These are phyloP conservation scores for Pseudococcus viburni DNA, from an alignment of 2,888 invertebrate genomes.

Conservation along the genomic window DNA sequence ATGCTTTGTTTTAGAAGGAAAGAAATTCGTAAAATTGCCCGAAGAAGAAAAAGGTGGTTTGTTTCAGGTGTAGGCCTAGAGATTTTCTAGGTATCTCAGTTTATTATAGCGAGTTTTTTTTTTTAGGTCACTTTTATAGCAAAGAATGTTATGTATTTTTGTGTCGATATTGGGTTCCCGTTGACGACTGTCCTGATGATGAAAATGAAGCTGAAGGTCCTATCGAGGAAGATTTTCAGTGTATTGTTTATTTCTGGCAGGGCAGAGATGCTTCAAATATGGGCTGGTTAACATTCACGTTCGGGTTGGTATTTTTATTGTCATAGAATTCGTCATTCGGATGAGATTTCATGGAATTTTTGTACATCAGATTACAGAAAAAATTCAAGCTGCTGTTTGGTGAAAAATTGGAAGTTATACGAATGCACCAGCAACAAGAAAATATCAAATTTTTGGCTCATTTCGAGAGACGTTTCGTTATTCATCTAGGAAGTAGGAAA, in stretches of 20 bases:
- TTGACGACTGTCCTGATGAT: conserved; percentile 76
- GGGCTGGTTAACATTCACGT: conserved; percentile 99
- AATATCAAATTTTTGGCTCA: conserved; percentile 98
- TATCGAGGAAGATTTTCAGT: conserved; percentile 85
- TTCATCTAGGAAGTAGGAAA: conserved; percentile 88
- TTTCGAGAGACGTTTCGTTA: conserved; percentile 94
- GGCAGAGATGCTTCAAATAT: conserved; percentile 97
- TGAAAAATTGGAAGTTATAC: conserved; percentile 92
- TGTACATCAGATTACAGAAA: conserved; percentile 79
- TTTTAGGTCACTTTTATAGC: conserved; percentile 85
- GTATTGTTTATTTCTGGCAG: conserved; percentile 99
- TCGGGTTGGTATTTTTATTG: conserved; percentile 75
- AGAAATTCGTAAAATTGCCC: conserved; percentile 96
- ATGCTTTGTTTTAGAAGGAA: conserved; percentile 95
- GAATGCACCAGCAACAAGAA: conserved; percentile 98
- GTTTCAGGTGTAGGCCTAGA: not conserved
- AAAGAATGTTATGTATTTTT: conserved; percentile 98
- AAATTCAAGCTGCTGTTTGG: conserved; percentile 91
- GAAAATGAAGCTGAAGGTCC: conserved; percentile 72
- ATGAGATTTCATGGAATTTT: not conserved
- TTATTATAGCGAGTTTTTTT: conserved; percentile 39
- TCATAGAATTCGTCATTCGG: not conserved
- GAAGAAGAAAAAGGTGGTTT: conserved; percentile 87
- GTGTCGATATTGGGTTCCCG: conserved; percentile 92
- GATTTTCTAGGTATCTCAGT: not conserved